Evolutionary conservation across 2,888 invertebrate species (phyloP), one percentile per base, ranked within the genome.

Genomic region (Tipula unca): DNA sequence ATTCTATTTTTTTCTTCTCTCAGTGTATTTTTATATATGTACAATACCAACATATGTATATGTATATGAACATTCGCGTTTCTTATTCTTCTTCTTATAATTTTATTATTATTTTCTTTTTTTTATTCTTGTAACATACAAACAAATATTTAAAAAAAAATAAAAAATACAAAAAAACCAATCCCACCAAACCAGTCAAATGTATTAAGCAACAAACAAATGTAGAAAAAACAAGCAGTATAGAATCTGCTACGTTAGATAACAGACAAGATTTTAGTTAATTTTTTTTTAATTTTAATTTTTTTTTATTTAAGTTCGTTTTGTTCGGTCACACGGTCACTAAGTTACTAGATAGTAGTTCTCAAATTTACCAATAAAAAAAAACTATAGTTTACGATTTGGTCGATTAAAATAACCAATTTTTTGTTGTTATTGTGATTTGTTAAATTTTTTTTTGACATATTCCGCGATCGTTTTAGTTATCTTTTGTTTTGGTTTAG

Each of bases 191-290:
- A 48, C 69, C 69, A 69, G 69, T 69, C 69, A 69, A 69, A 69
- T 69, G 25, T 69, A 69, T 20, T 69, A 69, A 69, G 69, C 69
- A 69, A 69, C 69, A 69, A 69, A 69, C 69, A 20, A 69, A 48
- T 48, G 48, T 48, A 17, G 3, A 48, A 48, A n/a, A 48, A 39
- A 39, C 6, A n/a, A 69, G 25, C 69, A 69, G 69, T 69, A 69
- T 69, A 69, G 69, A 69, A 69, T 69, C 69, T 69, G 69, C 69
- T 69, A 69, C 69, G 69, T 69, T 69, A 69, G 69, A 69, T 69
- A 69, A 69, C 69, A 69, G 69, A 69, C 69, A 69, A 69, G 69
- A 69, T 69, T 69, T 69, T 69, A 69, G 69, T 69, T 69, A 69
- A 69, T 20, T 54, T 54, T 54, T 17, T 54, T 39, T 39, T 2